Evolutionary conservation across 2,888 invertebrate genomes (phyloP), one percentile per base, ranked within the genome.

Genomic region (Lycaena phlaeas): DNA sequence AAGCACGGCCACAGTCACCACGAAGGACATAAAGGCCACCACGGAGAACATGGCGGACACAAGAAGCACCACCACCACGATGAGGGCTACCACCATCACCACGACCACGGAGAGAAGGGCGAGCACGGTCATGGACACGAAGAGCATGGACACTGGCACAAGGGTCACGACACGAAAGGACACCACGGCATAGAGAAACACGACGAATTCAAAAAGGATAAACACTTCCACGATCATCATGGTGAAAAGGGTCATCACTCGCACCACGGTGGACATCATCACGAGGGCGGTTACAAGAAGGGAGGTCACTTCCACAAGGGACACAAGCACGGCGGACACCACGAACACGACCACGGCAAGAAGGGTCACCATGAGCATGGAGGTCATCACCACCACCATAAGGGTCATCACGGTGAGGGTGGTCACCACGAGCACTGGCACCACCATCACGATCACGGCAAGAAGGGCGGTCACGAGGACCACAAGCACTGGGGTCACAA

Each of bases 121-220:
- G 88, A 88, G 41, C 88, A 89, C 51, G 88, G 88, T 0, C 75
- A 76, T 45, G 75, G 77, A 1, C 76, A 77, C 45, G 82, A 86
- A 15, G 84, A 81, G 51, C 78, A 81, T 49, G 93, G 93, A 7
- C 87, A 88, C 56, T 93, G 89, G 77, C 92, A 92, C 54, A 94
- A 94, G 64, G 94, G 93, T 0, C 93, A 94, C 73, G 90, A 90
- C 69, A 93, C 93, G 46, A 92, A 94, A 62, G 93, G 94, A 49
- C 92, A 92, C 57, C 94, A 94, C 61, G 90, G 92, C 53, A 85
- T 93, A 4, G 92, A 93, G 73, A 92, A 94, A 61, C 78, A 91
- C 51, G 92, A 94, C 70, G 94, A 94, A 69, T 92, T 88, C 81
- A 92, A 93, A 64, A 93, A 94, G 68, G 90, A 93, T 60, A 93